Base-by-base conservation (phyloP, 1,140 invertebrate genomes). In the Drosophila oshimai region DNA sequence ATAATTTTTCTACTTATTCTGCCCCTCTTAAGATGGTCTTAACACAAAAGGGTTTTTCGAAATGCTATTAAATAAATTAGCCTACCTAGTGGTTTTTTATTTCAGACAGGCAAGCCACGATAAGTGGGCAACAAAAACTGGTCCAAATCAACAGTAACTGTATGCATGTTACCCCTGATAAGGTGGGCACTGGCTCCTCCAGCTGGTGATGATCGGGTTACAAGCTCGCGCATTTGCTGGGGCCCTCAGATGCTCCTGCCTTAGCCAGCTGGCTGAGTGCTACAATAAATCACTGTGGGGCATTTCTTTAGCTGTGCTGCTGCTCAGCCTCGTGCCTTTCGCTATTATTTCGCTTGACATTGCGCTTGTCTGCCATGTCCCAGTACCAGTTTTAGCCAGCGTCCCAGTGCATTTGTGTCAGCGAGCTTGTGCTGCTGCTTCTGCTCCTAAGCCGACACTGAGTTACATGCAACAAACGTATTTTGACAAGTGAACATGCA, bases 401-500 rank as follows among this genome's bases (percentile, higher is more conserved):
- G 53, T 80, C 71, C 49, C 71, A 86, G 60, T 84, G 80, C 80
- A 84, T 84, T 84, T 84, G 65, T 84, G 80, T 86, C 80, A 74
- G 79, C 53, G 65, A 51, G 53, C 64, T 54, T 17, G 50, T 60
- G 53, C 36, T 28, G 18, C 39, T 26, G 22, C 12, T 36, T 12
- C 37, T 58, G 18, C 50, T 57, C 61, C 80, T 75, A 86, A 84
- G 68, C 74, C 80, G 79, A 84, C 80, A 86, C 72, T 86, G 80
- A 84, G 80, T 80, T 75, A 84, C 80, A 84, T 75, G 75, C 80
- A 79, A 80, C 80, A 84, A 84, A 84, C 75, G 80, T 75, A 86
- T 84, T 84, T 84, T 84, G 80, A 84, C 80, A 84, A 86, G 75
- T 75, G 75, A 79, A 84, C 80, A 84, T 86, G 75, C 77, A 72